Conservation (phyloP, 2,797 vertebrate genomes). For the Setipinna tenuifilis region DNA sequence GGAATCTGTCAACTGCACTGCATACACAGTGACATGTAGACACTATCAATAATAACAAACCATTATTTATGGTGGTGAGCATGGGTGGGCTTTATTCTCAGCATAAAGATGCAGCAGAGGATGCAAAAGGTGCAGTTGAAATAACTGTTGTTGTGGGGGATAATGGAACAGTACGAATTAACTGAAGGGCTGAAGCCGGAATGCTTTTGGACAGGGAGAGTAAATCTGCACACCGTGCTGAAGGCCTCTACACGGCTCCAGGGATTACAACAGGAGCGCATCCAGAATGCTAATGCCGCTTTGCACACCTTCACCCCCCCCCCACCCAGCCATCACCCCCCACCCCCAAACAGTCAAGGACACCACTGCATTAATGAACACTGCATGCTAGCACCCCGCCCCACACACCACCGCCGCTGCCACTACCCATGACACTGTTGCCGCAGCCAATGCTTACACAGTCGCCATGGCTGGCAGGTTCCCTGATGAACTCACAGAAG, state of each 20-base stretch:
- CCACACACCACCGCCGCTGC: background rate
- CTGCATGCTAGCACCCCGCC: background rate
- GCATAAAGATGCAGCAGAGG: background rate
- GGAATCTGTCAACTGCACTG: background rate
- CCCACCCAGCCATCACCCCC: background rate
- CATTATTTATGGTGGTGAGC: background rate
- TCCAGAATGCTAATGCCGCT: background rate
- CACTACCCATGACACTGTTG: background rate
- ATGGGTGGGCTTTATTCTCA: background rate
- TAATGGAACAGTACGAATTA: background rate
- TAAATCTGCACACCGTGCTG: background rate
- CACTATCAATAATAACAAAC: background rate
- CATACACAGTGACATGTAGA: background rate
- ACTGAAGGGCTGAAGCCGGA: background rate
- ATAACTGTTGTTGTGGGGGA: background rate
- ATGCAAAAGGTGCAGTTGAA: background rate
- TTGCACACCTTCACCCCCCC: background rate
- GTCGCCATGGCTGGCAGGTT: background rate
- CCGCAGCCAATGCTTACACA: background rate
- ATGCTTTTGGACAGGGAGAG: background rate
- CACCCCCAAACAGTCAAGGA: constrained; percentile 8
- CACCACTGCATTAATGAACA: constrained; percentile 15
- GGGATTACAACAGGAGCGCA: background rate
- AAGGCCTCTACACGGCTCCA: background rate
- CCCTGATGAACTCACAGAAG: background rate